These are phyloP conservation scores for Dendroctonus valens DNA, from an alignment of 1,140 invertebrate genomes.

Conservation along the genomic window DNA sequence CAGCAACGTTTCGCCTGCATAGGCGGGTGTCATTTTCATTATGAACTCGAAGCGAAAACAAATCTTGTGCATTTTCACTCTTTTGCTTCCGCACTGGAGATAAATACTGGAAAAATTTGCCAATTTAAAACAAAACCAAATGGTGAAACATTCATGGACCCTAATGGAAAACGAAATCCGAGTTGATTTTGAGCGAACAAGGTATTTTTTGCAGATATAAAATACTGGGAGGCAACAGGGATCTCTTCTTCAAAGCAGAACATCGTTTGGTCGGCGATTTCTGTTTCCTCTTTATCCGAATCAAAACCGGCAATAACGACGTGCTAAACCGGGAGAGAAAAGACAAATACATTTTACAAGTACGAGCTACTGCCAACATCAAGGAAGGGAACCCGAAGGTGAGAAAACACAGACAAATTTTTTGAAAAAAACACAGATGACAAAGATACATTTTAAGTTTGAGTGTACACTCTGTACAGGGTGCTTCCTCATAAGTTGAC, in stretches of 20 bases:
- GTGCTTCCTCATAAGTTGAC: no score
- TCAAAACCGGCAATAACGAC: slow-evolving; percentile 77
- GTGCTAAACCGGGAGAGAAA: slow-evolving; percentile 89
- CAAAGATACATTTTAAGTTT: not conserved
- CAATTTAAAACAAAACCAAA: no score
- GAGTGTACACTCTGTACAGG: no score
- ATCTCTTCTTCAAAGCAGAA: slow-evolving; percentile 92
- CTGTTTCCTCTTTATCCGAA: slow-evolving; percentile 86
- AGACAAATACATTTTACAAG: slow-evolving; percentile 76
- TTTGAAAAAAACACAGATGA: not conserved
- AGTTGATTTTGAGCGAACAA: no score
- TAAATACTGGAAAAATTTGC: no score
- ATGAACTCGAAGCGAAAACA: not conserved
- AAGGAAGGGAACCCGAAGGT: slow-evolving; percentile 59
- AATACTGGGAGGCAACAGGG: slow-evolving; percentile 80
- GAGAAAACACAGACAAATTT: not conserved
- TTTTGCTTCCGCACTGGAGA: no score
- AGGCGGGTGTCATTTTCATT: no score
- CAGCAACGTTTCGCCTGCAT: no score
- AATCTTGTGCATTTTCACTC: not conserved
- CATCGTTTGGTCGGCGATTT: slow-evolving; percentile 86
- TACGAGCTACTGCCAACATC: slow-evolving; percentile 70
- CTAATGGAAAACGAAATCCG: no score
- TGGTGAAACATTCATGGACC: no score
- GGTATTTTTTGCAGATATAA: slow-evolving; percentile 60